Percentiles rank a stretch among this genome's conserved stretches.
These are phyloP conservation scores for Leptopilina clavipes DNA, from an alignment of 1,140 invertebrate genomes.

Conservation along the genomic window DNA sequence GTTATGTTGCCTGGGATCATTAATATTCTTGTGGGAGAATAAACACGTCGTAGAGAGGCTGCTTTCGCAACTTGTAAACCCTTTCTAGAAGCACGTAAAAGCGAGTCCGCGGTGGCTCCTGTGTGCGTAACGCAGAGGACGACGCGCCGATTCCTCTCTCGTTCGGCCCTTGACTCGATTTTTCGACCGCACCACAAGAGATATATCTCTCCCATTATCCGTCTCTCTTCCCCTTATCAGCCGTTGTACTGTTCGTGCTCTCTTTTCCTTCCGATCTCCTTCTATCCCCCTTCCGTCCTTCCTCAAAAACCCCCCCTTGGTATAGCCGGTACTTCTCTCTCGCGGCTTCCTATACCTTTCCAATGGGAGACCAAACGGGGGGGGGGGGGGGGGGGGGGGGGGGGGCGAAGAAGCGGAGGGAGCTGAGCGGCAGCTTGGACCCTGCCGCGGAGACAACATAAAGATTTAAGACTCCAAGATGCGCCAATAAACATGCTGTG, in stretches of 20 bases:
- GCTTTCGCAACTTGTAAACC: constrained; percentile 49
- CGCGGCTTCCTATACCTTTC: constrained; percentile 40
- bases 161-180: constrained; percentile 66
- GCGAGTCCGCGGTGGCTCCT: constrained; percentile 58
- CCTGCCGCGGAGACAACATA: constrained; percentile 73
- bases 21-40: constrained; percentile 55
- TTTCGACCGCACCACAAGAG: constrained; percentile 63
- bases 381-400: constrained; percentile 57
- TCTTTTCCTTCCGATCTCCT: constrained; percentile 43
- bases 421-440: constrained; percentile 58
- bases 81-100: constrained; percentile 54
- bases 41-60: constrained; percentile 51
- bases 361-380: too few species aligned
- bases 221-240: constrained; percentile 52
- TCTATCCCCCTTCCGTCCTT: constrained; percentile 27
- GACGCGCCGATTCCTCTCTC: constrained; percentile 51
- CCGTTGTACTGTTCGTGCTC: constrained; percentile 48
- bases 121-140: constrained; percentile 72
- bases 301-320: not conserved
- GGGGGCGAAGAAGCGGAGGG: too few species aligned
- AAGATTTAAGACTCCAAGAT: constrained; percentile 75
- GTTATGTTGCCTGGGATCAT: constrained; percentile 49
- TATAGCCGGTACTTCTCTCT: constrained; percentile 35
- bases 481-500: constrained; percentile 75
- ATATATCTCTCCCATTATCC: constrained; percentile 59